These are phyloP conservation scores for Stomatorhinus ivindoensis DNA, from an alignment of 2,113 vertebrate genomes.

Conservation along the genomic window DNA sequence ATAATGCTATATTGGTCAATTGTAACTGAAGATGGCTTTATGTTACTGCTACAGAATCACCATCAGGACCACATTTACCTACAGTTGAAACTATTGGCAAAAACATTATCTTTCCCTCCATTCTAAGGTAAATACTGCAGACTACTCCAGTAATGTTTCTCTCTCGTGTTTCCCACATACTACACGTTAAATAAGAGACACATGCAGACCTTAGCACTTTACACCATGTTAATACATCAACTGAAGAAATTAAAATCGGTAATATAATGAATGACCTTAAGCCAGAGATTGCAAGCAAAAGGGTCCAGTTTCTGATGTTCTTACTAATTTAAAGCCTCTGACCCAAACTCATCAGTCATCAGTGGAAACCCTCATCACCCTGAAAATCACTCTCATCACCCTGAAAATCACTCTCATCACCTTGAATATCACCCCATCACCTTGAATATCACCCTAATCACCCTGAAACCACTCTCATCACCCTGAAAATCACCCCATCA, in stretches of 20 bases:
- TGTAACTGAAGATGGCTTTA: not conserved
- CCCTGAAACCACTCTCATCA: not conserved
- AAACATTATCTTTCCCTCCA: not conserved
- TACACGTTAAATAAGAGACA: not conserved
- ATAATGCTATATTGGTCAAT: not conserved
- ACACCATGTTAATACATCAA: not conserved
- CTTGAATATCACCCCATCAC: not conserved
- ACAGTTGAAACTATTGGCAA: not conserved
- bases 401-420: no score
- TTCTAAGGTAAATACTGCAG: not conserved
- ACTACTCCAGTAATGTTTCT: not conserved
- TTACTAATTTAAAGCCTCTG: not conserved
- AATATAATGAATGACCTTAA: not conserved
- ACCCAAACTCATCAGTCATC: not conserved
- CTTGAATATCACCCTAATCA: not conserved
- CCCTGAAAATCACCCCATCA: no score
- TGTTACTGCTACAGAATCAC: not conserved
- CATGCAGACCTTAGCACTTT: not conserved
- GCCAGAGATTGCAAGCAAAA: not conserved
- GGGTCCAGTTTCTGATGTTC: not conserved
- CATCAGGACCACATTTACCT: not conserved
- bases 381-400: no score
- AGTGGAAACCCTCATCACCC: no score
- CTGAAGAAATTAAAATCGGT: not conserved
- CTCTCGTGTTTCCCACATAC: not conserved